Conservation (phyloP, 2,797 vertebrate genomes). For the Chelonia mydas region DNA sequence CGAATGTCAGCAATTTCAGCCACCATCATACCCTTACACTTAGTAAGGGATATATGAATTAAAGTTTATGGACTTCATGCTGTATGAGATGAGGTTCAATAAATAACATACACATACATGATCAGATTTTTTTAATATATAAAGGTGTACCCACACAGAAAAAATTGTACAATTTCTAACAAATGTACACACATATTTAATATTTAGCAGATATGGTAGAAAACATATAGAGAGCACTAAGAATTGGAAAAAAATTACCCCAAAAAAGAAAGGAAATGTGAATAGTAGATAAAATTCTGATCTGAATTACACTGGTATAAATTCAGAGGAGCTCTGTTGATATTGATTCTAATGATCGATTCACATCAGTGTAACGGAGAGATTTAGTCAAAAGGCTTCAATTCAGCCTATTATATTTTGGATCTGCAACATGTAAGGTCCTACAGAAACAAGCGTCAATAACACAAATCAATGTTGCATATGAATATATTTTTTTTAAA, state of each 20-base stretch:
- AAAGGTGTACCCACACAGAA: not conserved
- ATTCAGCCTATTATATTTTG: not conserved
- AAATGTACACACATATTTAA: not conserved
- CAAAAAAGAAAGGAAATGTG: not conserved
- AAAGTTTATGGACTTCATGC: not conserved
- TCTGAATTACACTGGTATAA: rapidly evolving
- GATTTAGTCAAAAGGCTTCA: conserved; percentile 24
- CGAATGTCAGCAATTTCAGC: not conserved
- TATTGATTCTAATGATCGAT: not conserved
- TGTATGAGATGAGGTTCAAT: not conserved
- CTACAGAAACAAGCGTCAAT: not conserved
- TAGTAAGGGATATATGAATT: not conserved
- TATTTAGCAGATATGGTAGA: not conserved
- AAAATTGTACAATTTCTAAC: not conserved
- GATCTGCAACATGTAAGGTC: not conserved
- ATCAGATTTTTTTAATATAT: not conserved
- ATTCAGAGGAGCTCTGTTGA: not conserved
- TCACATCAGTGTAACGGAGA: not conserved
- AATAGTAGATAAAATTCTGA: not conserved
- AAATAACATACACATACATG: not conserved
- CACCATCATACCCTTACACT: not conserved
- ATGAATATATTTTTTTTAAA: not conserved
- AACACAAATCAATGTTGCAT: not conserved
- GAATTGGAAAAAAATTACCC: not conserved
- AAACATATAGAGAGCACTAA: not conserved